Percentiles rank a stretch among this genome's conserved stretches.
phyloP scores from a whole-genome alignment of 2,797 vertebrate genomes.

The Falco biarmicus region DNA sequence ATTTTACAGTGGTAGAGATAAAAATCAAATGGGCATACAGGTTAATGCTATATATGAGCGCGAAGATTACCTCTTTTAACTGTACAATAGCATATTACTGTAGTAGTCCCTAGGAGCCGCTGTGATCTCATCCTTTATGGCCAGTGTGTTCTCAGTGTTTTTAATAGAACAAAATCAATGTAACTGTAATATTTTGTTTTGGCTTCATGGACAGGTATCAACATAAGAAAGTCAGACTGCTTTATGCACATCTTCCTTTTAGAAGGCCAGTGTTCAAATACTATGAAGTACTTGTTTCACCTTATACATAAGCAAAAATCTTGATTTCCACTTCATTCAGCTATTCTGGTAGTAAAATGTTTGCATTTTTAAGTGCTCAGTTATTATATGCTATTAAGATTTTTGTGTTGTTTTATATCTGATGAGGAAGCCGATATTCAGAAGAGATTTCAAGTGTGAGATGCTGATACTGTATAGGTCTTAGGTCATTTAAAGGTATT shows the following conservation, averaged over 20 bases:
- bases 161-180: not conserved
- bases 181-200: not conserved
- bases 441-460: not conserved
- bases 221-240: not conserved
- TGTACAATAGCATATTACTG: not conserved
- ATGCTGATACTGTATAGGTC: not conserved
- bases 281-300: not conserved
- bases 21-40: not conserved
- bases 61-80: not conserved
- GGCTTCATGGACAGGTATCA: not conserved
- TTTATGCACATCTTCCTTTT: not conserved
- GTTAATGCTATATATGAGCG: not conserved
- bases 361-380: not conserved
- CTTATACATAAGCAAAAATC: not conserved
- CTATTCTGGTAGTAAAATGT: not conserved
- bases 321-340: not conserved
- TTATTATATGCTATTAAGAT: not conserved
- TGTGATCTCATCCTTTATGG: not conserved
- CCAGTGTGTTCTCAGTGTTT: not conserved
- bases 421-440: not conserved
- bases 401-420: not conserved
- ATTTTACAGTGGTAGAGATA: not conserved
- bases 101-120: not conserved
- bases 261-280: not conserved
- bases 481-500: not conserved